Percentiles rank a stretch among this genome's conserved stretches.
phyloP scores from a whole-genome alignment of 2,888 invertebrate genomes.

The Gymnoscelis rufifasciata region DNA sequence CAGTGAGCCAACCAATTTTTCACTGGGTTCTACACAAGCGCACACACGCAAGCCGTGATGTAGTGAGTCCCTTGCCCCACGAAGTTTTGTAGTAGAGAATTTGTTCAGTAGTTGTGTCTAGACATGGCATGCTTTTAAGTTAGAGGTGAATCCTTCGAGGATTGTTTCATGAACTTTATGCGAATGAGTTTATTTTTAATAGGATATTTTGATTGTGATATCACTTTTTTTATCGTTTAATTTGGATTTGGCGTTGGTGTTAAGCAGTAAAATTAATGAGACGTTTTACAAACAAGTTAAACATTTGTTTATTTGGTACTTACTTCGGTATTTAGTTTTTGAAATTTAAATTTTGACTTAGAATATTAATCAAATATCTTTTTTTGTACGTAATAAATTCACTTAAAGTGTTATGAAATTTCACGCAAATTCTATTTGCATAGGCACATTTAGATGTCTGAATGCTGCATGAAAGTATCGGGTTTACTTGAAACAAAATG shows the following conservation, averaged over 20 bases:
- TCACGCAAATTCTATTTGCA: too few relatives aligned
- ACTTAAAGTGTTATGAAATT: too few relatives aligned
- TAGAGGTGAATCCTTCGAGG: conserved; percentile 67
- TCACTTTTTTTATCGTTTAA: conserved; percentile 7
- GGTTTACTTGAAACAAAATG: too few relatives aligned
- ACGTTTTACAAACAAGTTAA: too few relatives aligned
- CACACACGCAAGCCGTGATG: conserved; percentile 58
- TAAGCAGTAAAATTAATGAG: neutral
- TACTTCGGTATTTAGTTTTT: too few relatives aligned
- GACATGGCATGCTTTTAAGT: conserved; percentile 73
- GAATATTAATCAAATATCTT: too few relatives aligned
- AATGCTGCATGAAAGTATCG: too few relatives aligned
- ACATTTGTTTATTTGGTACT: too few relatives aligned
- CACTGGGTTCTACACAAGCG: conserved; percentile 49
- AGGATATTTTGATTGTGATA: conserved; percentile 12
- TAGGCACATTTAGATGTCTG: too few relatives aligned
- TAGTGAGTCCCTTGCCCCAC: conserved; percentile 70
- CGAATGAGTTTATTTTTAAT: conserved; percentile 34
- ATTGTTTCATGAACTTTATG: conserved; percentile 53
- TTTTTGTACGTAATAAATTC: too few relatives aligned
- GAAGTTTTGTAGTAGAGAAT: conserved; percentile 75
- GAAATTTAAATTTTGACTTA: too few relatives aligned
- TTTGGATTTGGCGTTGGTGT: neutral
- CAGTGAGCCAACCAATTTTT: conserved; percentile 68
- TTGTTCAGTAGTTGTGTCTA: conserved; percentile 76